Base-by-base conservation (phyloP, 2,888 invertebrate species). In the Drosophila acutilabella region DNA sequence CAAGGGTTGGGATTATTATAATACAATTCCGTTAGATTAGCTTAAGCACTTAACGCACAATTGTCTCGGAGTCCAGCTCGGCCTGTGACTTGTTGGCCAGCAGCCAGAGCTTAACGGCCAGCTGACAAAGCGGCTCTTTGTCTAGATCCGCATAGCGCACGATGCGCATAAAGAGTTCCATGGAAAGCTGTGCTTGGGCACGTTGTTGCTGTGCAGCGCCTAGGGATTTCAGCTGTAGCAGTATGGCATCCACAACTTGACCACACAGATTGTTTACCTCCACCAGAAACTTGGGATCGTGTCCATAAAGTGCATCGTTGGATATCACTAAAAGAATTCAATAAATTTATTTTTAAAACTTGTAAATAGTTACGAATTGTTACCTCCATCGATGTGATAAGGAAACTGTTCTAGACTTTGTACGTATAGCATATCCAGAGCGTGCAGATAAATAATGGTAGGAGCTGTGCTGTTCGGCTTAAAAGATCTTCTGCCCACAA, bases 291-390 rank as follows among this genome's bases (percentile, higher is more conserved):
- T 97, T 97, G 13, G 95, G 94, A 93, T 98, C 98, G 11, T 96
- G 95, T 7, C 98, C 98, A 90, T 98, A 99, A 42, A 99, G 93
- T 64, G 96, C 94, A 92, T 99, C 98, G 91, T 99, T 99, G 3
- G 98, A 98, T 89, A 98, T 96, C 70, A 98, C 97, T 95, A 44
- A 0, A 40, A 30, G 14, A 40, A 11, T 4, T 1, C 23, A 30
- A 16, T 36, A 38, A 5, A 11, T 8, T 10, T 10, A 16, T 40
- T 10, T n/a, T 44, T 1, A 51, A 36, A n/a, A 20, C 13, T 20
- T 45, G 11, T 11, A 40, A 23, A 13, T 10, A 16, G 7, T 8
- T 0, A 30, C 42, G 6, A 33, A 10, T 11, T 36, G 23, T 75
- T 73, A 92, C 92, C 96, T 93, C 95, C 95, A 75, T 96, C 96